A percentile compares a stretch with the other conserved stretches of the same genome.
Evolutionary conservation across 2,888 invertebrate genomes (phyloP).

Genomic region (Mycalesis mineus): DNA sequence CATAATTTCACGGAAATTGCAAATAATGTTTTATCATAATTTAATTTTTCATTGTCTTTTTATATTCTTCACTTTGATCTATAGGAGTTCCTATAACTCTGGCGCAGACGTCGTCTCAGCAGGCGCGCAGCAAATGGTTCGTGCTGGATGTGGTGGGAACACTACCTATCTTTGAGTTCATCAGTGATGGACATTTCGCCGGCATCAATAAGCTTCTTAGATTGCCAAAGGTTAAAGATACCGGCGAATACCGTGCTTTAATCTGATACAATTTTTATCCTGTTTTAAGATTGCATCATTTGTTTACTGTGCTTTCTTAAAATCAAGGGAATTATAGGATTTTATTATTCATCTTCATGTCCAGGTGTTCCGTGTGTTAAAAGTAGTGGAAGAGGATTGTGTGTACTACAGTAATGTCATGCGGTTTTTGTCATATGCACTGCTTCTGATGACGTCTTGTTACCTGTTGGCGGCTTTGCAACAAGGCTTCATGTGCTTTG

Average conservation of each 20-base stretch:
- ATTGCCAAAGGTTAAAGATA: slow-evolving; percentile 48
- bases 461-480: slow-evolving; percentile 57
- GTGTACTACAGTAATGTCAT: slow-evolving; percentile 53
- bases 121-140: slow-evolving; percentile 58
- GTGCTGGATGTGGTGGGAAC: slow-evolving; percentile 52
- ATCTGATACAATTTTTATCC: too few species aligned
- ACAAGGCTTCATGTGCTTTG: slow-evolving; percentile 58
- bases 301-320: too few species aligned
- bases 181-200: slow-evolving; percentile 49
- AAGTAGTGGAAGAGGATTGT: slow-evolving; percentile 48
- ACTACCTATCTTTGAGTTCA: slow-evolving; percentile 55
- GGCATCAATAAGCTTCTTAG: slow-evolving; percentile 61
- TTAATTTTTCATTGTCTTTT: too few species aligned
- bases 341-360: background rate
- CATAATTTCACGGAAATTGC: too few species aligned
- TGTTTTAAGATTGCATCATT: too few species aligned
- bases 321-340: too few species aligned
- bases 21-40: too few species aligned
- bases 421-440: slow-evolving; percentile 52
- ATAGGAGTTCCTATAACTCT: slow-evolving; percentile 63
- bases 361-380: slow-evolving; percentile 59
- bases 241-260: too few species aligned
- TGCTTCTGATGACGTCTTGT: slow-evolving; percentile 52
- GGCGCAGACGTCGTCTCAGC: slow-evolving; percentile 58
- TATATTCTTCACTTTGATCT: too few species aligned